Base-by-base conservation (phyloP, 2,113 vertebrate species). In the Corynorhinus townsendii region DNA sequence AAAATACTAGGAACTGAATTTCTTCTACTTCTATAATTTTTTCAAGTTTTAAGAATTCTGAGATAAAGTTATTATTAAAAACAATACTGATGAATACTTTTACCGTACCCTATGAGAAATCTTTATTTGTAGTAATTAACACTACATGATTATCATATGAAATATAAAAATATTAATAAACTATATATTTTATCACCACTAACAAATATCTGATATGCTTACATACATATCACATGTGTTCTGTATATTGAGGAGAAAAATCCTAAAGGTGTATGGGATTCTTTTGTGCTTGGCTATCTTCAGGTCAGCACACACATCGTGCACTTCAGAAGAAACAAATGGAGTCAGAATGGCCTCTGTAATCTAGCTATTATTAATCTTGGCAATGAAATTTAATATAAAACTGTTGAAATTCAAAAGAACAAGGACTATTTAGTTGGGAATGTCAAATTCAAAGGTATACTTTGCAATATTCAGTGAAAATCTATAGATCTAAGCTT, bases 81-180 rank as follows among this genome's bases (percentile, higher is more conserved):
- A n/a, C 16, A 91, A 71, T 71, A 54, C 17, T 38, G 43, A 62
- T 26, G 26, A 12, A 79, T 54, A 76, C 2, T 84, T 89, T 86
- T 64, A 79, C 12, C 54, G 83, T 38, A 89, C 30, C 11, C 22
- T 30, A 52, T 28, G 35, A 89, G 7, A 90, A 82, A 43, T 75
- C 7, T 86, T 94, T 83, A 73, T 59, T 68, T 91, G 22, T 52
- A 95, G 38, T 88, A 33, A 45, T 28, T 82, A 76, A 73, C 11
- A 82, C 20, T 77, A 26, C 38, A 86, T 35, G 11, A 89, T 86
- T 64, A 79, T 47, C 11, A 69, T 52, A 33, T 71, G 15, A 72
- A 71, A 89, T 43, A 93, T 71, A 76, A 94, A 80, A 94, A 89
- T 24, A 90, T n/a, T 38, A 94, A 82, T 69, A 86, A 93, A 62